These are phyloP conservation scores for Zaprionus capensis DNA, from an alignment of 1,140 invertebrate genomes.

Conservation along the genomic window DNA sequence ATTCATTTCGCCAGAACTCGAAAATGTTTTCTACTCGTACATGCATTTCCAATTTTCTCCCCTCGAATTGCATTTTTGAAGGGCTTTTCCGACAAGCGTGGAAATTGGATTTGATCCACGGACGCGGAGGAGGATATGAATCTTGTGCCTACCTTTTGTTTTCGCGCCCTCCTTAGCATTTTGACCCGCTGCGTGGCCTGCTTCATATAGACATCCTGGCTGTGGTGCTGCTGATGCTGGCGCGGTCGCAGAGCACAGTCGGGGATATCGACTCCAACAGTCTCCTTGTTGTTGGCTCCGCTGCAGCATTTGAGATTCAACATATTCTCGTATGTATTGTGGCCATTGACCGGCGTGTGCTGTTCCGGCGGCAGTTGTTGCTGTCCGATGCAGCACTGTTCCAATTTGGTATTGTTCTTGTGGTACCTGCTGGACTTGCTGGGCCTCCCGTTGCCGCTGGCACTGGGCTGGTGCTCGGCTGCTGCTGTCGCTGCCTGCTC, in stretches of 20 bases:
- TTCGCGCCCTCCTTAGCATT: slow-evolving; percentile 79
- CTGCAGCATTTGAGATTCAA: slow-evolving; percentile 78
- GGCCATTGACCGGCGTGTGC: slow-evolving; percentile 64
- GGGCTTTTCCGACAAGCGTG: neutral
- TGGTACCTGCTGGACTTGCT: slow-evolving; percentile 65
- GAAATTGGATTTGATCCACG: neutral
- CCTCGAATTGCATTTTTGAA: neutral
- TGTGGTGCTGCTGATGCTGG: slow-evolving; percentile 45
- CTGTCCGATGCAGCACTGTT: slow-evolving; percentile 65
- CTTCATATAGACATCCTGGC: slow-evolving; percentile 81
- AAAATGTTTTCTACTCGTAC: neutral
- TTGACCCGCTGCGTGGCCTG: slow-evolving; percentile 80
- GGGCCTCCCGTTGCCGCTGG: slow-evolving; percentile 45
- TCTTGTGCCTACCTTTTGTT: slow-evolving; percentile 80
- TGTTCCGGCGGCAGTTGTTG: slow-evolving; percentile 41
- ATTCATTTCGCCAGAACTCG: neutral
- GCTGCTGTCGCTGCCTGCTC: slow-evolving; percentile 28
- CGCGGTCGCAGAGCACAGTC: slow-evolving; percentile 38
- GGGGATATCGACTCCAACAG: slow-evolving; percentile 37
- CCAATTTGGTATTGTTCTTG: slow-evolving; percentile 68
- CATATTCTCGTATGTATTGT: slow-evolving; percentile 80
- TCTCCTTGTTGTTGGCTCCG: slow-evolving; percentile 47
- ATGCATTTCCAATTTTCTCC: neutral
- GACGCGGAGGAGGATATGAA: slow-evolving; percentile 4
- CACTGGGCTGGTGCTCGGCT: slow-evolving; percentile 47